These are phyloP conservation scores for Schizaphis graminum DNA, from an alignment of 2,888 invertebrate genomes.

Conservation along the genomic window DNA sequence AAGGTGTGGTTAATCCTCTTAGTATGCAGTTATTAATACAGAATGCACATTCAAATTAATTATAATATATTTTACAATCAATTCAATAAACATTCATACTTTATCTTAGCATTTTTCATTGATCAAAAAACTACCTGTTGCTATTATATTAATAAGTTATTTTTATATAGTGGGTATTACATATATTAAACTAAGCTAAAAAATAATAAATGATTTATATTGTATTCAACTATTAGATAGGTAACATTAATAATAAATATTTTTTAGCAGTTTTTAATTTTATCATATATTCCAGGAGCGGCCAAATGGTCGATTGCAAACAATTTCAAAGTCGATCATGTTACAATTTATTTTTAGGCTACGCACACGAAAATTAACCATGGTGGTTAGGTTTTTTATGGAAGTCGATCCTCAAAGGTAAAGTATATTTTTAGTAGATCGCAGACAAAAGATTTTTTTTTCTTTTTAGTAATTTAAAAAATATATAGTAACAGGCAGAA, in stretches of 20 bases:
- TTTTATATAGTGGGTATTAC: not conserved
- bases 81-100: not conserved
- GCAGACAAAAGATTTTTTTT: too few relatives aligned
- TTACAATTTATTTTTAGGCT: too few relatives aligned
- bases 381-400: too few relatives aligned
- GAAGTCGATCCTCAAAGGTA: too few relatives aligned
- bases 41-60: not conserved
- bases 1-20: not conserved
- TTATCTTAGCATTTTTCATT: not conserved
- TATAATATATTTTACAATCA: not conserved
- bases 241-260: not conserved
- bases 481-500: not conserved
- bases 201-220: not conserved
- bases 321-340: too few relatives aligned
- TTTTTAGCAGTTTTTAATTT: not conserved
- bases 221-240: not conserved
- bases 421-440: too few relatives aligned
- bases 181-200: not conserved
- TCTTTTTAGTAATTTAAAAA: not conserved
- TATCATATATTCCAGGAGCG: too few relatives aligned
- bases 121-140: not conserved
- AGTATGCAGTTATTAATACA: not conserved
- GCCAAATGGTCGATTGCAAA: too few relatives aligned
- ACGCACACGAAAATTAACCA: too few relatives aligned
- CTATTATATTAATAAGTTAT: not conserved